A percentile compares a stretch with the other conserved stretches of the same genome.
Conservation (phyloP, 2,888 invertebrate genomes). For the Mesorhabditis spiculigera region DNA sequence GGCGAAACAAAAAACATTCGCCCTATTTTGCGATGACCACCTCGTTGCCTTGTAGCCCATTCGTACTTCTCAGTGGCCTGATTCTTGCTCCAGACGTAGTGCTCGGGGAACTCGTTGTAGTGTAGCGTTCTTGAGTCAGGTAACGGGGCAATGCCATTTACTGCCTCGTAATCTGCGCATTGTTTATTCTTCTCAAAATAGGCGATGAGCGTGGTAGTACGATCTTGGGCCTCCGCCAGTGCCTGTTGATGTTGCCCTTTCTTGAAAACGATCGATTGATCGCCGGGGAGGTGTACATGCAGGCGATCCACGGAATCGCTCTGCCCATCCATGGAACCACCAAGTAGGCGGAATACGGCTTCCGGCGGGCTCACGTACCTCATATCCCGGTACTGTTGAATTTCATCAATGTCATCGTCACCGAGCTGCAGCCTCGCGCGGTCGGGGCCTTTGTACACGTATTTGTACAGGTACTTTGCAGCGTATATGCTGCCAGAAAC, state of each 20-base stretch:
- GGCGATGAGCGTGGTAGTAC: slow-evolving; percentile 11
- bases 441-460: slow-evolving; percentile 45
- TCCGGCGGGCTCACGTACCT: slow-evolving; percentile 29
- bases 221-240: no score
- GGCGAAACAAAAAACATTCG: slow-evolving; percentile 23
- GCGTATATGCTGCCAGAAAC: slow-evolving; percentile 44
- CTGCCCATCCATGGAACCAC: slow-evolving; percentile 22
- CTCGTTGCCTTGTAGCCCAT: slow-evolving; percentile 7
- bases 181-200: slow-evolving; percentile 21
- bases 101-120: slow-evolving; percentile 19
- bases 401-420: slow-evolving; percentile 15
- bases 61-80: no score
- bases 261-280: slow-evolving; percentile 18
- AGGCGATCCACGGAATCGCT: slow-evolving; percentile 19
- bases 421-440: slow-evolving; percentile 11
- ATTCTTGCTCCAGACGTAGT: slow-evolving; percentile 17
- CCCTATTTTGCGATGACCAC: slow-evolving; percentile 14
- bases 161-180: slow-evolving; percentile 10
- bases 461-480: slow-evolving; percentile 37
- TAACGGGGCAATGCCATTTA: neutral
- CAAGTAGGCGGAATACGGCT: slow-evolving; percentile 9
- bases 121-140: no score
- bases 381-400: slow-evolving; percentile 16
- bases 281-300: slow-evolving; percentile 22
- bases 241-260: neutral